Conservation (phyloP, 2,888 invertebrate genomes). For the Eurois occulta region DNA sequence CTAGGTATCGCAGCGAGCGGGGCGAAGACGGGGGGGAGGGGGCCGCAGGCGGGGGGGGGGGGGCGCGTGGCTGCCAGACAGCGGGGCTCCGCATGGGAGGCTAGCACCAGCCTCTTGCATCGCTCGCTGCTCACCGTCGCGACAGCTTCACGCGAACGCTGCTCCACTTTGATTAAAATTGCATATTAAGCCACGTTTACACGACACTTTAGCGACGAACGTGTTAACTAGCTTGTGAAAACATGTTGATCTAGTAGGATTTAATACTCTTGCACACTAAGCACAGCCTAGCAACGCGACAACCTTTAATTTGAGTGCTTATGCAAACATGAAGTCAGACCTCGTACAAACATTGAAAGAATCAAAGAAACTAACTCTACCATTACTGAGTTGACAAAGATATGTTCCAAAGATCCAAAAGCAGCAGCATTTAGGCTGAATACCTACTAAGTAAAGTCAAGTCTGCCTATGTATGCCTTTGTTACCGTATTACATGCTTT, state of each 20-base stretch:
- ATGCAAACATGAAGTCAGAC: constrained; percentile 29
- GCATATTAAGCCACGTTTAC: constrained; percentile 77
- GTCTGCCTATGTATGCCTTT: constrained; percentile 39
- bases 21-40: constrained; percentile 67
- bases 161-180: constrained; percentile 87
- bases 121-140: constrained; percentile 85
- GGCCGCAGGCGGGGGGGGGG: constrained; percentile 49
- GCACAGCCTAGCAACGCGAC: constrained; percentile 36
- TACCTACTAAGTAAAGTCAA: constrained; percentile 36
- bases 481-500: constrained; percentile 57
- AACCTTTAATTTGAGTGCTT: constrained; percentile 30
- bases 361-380: constrained; percentile 38
- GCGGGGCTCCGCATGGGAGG: constrained; percentile 91
- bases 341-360: constrained; percentile 14
- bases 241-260: constrained; percentile 54
- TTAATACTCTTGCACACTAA: constrained; percentile 53
- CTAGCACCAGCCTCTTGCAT: constrained; percentile 89
- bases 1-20: constrained; percentile 77
- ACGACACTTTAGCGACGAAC: constrained; percentile 68
- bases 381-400: constrained; percentile 16
- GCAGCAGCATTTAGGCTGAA: constrained; percentile 25
- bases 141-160: constrained; percentile 86
- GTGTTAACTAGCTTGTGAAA: constrained; percentile 68
- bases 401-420: constrained; percentile 26
- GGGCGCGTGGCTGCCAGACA: constrained; percentile 86